A percentile compares a stretch with the other conserved stretches of the same genome.
Evolutionary conservation across 1,140 invertebrate species (phyloP).

Genomic region (Campoletis sonorensis): DNA sequence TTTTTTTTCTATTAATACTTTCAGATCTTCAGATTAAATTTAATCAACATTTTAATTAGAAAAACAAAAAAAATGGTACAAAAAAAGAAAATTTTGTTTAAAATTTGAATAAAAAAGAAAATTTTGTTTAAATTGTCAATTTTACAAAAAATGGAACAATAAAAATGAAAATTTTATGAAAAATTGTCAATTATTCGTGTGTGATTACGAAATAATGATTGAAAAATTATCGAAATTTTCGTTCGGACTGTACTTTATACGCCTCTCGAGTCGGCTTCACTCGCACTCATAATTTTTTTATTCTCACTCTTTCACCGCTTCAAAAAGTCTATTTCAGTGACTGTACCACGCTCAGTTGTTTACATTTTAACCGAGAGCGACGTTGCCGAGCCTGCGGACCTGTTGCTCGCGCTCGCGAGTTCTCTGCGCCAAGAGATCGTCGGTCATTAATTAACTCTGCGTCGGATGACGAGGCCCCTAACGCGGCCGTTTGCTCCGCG

Average conservation of each 20-base stretch:
- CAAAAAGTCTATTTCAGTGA: constrained; percentile 53
- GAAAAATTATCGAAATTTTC: background rate
- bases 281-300: background rate
- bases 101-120: no score
- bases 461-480: constrained; percentile 54
- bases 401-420: constrained; percentile 63
- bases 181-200: no score
- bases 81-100: no score
- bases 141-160: no score
- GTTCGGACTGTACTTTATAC: background rate
- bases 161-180: no score
- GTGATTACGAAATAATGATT: background rate
- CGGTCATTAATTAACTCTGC: constrained; percentile 68
- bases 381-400: constrained; percentile 73
- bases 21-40: no score
- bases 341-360: constrained; percentile 73
- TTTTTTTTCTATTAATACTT: no score
- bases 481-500: background rate
- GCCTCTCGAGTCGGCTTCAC: background rate
- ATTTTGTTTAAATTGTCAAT: no score
- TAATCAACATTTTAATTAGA: no score
- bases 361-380: constrained; percentile 73
- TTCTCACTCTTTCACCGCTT: background rate
- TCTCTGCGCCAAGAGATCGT: constrained; percentile 52
- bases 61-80: no score